phyloP scores from a whole-genome alignment of 1,140 invertebrate species.

The Drosophila repleta region DNA sequence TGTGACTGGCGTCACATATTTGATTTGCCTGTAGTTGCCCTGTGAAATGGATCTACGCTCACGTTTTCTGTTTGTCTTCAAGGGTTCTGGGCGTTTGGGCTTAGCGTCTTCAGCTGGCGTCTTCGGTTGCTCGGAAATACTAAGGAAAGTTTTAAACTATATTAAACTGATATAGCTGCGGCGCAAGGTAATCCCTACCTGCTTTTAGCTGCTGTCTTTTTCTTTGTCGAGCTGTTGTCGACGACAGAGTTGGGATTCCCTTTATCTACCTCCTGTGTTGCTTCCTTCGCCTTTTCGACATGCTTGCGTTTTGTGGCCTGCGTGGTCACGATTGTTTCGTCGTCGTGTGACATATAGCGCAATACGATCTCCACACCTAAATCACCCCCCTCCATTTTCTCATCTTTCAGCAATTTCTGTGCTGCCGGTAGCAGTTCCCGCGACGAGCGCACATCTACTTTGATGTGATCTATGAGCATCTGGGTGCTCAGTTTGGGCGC shows the following conservation, averaged over 20 bases:
- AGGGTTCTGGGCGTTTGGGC: neutral
- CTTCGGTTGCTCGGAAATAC: neutral
- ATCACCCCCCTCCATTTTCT: neutral
- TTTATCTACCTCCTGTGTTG: neutral
- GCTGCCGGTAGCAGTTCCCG: neutral
- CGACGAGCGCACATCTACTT: conserved; percentile 19
- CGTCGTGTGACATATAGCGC: conserved; percentile 41
- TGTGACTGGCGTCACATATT: too few relatives aligned
- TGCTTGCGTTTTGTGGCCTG: conserved; percentile 19
- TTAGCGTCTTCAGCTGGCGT: neutral
- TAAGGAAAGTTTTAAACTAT: neutral
- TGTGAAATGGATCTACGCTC: conserved; percentile 58
- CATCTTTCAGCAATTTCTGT: conserved; percentile 7
- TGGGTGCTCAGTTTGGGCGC: conserved; percentile 25
- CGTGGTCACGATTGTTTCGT: neutral
- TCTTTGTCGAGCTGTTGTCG: neutral
- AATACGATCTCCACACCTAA: conserved; percentile 41
- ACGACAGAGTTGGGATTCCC: neutral
- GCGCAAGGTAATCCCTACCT: neutral
- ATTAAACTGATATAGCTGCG: neutral
- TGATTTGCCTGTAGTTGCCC: neutral
- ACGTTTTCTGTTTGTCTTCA: conserved; percentile 9
- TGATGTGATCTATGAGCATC: conserved; percentile 53
- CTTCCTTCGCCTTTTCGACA: neutral
- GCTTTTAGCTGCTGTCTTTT: neutral